A percentile compares a stretch with the other conserved stretches of the same genome.
These are phyloP conservation scores for Prunella himalayana DNA, from an alignment of 2,113 vertebrate genomes.

Conservation along the genomic window DNA sequence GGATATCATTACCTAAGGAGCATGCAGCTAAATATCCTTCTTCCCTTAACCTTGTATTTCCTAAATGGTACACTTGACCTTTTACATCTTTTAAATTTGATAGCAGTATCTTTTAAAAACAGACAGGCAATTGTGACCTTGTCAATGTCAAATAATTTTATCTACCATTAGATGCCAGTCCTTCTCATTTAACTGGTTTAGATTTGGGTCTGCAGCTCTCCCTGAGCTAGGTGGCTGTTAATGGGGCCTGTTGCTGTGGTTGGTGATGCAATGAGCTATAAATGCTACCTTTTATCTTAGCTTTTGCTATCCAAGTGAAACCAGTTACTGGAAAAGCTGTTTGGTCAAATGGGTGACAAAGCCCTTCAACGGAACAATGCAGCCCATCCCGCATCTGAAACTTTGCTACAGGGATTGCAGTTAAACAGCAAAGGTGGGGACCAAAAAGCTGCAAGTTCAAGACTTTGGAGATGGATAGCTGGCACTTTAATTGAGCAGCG, in stretches of 20 bases:
- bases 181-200: conserved; percentile 50
- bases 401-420: not conserved
- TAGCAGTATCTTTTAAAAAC: conserved; percentile 20
- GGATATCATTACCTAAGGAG: conserved; percentile 10
- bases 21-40: not conserved
- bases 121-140: conserved; percentile 23
- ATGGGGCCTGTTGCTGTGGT: not conserved
- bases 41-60: conserved; percentile 2
- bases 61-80: conserved; percentile 9
- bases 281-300: conserved; percentile 55
- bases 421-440: not conserved
- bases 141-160: conserved; percentile 50
- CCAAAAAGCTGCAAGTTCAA: not conserved
- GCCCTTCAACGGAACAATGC: not conserved
- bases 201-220: conserved; percentile 19
- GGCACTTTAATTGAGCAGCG: not conserved
- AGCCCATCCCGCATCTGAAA: conserved; percentile 5
- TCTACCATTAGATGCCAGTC: conserved; percentile 17
- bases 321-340: conserved; percentile 66
- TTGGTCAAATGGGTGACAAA: conserved; percentile 31
- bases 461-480: not conserved
- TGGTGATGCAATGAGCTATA: conserved; percentile 49
- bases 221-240: conserved; percentile 44
- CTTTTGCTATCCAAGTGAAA: conserved; percentile 65
- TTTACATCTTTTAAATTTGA: conserved; percentile 47